Evolutionary conservation across 2,113 vertebrate genomes (phyloP).

Genomic region (Cynocephalus volans): DNA sequence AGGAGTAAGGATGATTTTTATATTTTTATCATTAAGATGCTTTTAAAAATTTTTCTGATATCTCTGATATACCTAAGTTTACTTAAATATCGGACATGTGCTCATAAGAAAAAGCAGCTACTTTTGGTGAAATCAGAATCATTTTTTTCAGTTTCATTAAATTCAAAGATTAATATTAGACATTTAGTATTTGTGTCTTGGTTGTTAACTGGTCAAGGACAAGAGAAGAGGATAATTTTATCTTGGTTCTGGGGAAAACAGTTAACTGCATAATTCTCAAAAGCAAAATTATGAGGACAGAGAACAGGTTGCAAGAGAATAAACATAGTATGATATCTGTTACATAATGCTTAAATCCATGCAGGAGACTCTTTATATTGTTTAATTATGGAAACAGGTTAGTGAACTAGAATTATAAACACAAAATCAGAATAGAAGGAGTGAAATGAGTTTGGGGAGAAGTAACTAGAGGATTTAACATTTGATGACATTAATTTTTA

Average conservation of each 20-base stretch:
- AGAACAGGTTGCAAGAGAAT: not conserved
- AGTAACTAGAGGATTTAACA: not conserved
- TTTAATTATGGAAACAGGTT: not conserved
- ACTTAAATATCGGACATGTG: not conserved
- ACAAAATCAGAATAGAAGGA: not conserved
- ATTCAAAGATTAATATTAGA: not conserved
- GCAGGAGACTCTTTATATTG: not conserved
- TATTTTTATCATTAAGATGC: not conserved
- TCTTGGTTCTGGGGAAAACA: not conserved
- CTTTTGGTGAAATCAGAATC: not conserved
- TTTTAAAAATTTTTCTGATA: not conserved
- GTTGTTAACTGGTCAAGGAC: not conserved
- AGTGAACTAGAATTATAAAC: not conserved
- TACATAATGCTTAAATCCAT: not conserved
- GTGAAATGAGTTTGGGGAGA: not conserved
- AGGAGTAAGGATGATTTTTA: not conserved
- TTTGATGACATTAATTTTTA: not conserved
- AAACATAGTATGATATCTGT: not conserved
- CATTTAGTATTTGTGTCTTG: not conserved
- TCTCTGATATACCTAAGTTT: not conserved
- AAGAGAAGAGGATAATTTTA: not conserved
- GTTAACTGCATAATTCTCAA: not conserved
- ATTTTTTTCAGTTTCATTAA: not conserved
- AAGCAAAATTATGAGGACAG: not conserved
- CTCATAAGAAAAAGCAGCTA: not conserved